These are phyloP conservation scores for Muscina levida DNA, from an alignment of 2,888 invertebrate species.

Conservation along the genomic window DNA sequence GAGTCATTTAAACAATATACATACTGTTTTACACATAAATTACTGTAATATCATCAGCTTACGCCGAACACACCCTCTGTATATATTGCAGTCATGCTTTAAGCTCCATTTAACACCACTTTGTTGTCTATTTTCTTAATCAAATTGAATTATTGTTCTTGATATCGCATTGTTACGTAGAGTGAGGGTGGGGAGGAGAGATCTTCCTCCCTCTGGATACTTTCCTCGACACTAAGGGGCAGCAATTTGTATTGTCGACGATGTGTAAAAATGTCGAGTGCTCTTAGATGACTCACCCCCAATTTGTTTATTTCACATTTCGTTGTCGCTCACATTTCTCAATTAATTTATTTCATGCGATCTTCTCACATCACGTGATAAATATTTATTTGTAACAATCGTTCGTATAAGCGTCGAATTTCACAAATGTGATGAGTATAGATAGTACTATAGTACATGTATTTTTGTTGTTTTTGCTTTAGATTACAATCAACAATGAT, in stretches of 20 bases:
- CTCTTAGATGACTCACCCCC: conserved; percentile 35
- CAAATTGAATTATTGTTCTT: conserved; percentile 9
- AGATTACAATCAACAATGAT: too few species aligned
- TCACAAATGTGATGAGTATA: too few species aligned
- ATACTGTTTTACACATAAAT: too few species aligned
- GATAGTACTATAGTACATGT: too few species aligned
- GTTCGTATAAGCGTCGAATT: too few species aligned
- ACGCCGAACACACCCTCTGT: too few species aligned
- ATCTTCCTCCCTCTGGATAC: not conserved
- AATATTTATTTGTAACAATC: not conserved
- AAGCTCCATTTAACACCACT: conserved; percentile 1
- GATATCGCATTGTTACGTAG: not conserved
- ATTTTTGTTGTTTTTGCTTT: conserved; percentile 6
- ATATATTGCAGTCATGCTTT: too few species aligned
- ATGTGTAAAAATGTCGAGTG: not conserved
- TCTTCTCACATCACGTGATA: conserved; percentile 46
- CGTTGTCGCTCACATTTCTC: conserved; percentile 41
- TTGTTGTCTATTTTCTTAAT: not conserved
- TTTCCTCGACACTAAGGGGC: too few species aligned
- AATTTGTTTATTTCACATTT: conserved; percentile 43
- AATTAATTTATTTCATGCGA: conserved; percentile 41
- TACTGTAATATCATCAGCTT: too few species aligned
- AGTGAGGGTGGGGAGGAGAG: conserved; percentile 10
- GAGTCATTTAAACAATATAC: too few species aligned
- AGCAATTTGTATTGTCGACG: too few species aligned